These are phyloP conservation scores for Acanthaster planci DNA, from an alignment of 35 echinoderm and acorn worm species.

Conservation along the genomic window DNA sequence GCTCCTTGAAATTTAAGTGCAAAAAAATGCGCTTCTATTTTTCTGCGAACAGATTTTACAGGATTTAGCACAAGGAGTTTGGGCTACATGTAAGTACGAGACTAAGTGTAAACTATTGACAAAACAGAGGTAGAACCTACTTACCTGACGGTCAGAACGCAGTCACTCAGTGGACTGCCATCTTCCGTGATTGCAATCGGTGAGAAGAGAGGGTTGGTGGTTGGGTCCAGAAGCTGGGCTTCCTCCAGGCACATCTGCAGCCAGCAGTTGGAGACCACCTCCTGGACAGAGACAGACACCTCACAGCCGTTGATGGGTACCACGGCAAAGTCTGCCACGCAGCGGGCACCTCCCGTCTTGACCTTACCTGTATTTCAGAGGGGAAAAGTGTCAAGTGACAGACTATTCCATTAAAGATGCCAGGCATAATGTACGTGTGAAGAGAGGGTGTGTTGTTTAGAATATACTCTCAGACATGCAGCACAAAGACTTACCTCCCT, in stretches of 20 bases:
- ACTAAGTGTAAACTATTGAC: too few relatives aligned
- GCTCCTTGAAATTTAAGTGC: too few relatives aligned
- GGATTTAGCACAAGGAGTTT: too few relatives aligned
- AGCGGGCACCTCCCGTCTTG: slow-evolving; percentile 21
- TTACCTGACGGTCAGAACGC: slow-evolving; percentile 86
- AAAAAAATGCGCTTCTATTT: too few relatives aligned
- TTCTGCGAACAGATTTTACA: too few relatives aligned
- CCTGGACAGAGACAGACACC: slow-evolving; percentile 40
- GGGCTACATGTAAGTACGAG: too few relatives aligned
- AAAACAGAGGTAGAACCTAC: too few relatives aligned
- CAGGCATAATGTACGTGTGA: too few relatives aligned
- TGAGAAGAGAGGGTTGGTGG: slow-evolving; percentile 72
- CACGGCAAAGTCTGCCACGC: slow-evolving; percentile 77
- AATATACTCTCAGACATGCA: too few relatives aligned
- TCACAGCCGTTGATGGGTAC: slow-evolving; percentile 70
- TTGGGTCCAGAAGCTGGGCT: slow-evolving; percentile 36
- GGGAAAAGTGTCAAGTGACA: neutral
- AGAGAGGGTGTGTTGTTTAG: too few relatives aligned
- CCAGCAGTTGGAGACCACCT: slow-evolving; percentile 89
- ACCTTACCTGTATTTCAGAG: neutral
- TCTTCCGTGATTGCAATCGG: slow-evolving; percentile 46
- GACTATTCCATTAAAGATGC: neutral
- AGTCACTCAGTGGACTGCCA: slow-evolving; percentile 54
- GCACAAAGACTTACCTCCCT: slow-evolving; percentile 45
- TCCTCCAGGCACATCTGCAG: slow-evolving; percentile 83